Evolutionary conservation across 1,140 invertebrate genomes (phyloP), one percentile per base, ranked within the genome.

Genomic region (Lineus longissimus): DNA sequence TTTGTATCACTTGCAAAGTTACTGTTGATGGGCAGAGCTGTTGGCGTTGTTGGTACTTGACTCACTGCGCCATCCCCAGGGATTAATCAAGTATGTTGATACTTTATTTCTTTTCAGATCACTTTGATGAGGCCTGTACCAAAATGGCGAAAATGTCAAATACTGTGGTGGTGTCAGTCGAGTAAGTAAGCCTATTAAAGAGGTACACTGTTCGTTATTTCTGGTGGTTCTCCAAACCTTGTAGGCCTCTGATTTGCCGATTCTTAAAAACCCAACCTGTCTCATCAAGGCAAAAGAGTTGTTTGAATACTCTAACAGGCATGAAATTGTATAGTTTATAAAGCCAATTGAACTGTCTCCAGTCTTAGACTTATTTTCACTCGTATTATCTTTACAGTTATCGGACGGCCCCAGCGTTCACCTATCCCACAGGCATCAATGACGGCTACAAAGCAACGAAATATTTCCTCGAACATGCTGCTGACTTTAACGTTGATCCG

Each of bases 391-490:
- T 61, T 56, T 22, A n/a, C 55, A 73, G 73, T 2, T 78, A 76
- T 58, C 61, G 74, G 2, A 47, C 71, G 33, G 65, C 74, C 1
- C 77, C 77, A 41, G 76, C 77, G 66, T 43, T 71, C 61, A 65
- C 67, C 1, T 79, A 63, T 56, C 77, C 77, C 0, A 62, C 63
- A 29, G 68, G 71, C 0, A 41, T 73, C 43, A 67, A 76, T 2
- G 76, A 79, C 57, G 74, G 73, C 57, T 58, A 69, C n/a, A 67
- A 51, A 17, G 75, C 71, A 11, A 74, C 73, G 9, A 41, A 61
- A 13, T 67, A 77, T 64, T 51, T 75, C 13, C 57, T 78, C 1
- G 60, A 69, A 27, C 62, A 79, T 40, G 58, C 61, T 1, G 30
- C 36, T 4, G 51, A 64, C 30, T 73, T 70, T 25, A 63, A 56